Evolutionary conservation across 2,113 vertebrate species (phyloP), one percentile per base, ranked within the genome.

Genomic region (Cryptotis parvus): DNA sequence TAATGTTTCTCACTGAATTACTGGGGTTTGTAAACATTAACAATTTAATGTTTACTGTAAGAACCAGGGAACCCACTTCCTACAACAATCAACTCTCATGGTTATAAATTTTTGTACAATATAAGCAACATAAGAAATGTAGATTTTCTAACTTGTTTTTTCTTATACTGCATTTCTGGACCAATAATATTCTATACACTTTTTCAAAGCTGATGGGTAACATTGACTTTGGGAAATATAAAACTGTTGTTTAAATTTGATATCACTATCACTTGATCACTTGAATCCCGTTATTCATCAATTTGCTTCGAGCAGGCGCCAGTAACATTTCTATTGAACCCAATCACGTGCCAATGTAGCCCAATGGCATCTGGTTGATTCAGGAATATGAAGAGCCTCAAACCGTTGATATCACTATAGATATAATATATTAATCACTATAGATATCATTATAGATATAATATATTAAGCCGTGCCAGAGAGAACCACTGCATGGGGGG

Each of bases 41-140:
- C 95, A 43, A 65, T 94, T 96, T 96, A 97, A 94, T 96, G 94
- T 96, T 68, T 87, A 91, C 37, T 93, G 86, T 90, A 4, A 92
- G 72, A 94, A 94, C 95, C 95, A 88, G 70, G 37, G 95, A 89
- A 4, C 66, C 69, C 92, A 96, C 94, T 96, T 75, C 96, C 97
- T 98, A 92, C 86, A 98, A 97, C 93, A 61, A 81, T 63, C 96
- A 97, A 98, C 90, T 97, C 95, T 97, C 96, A 97, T 96, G 98
- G 97, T 98, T 98, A 97, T 97, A 98, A 98, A 98, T 98, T 98
- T 98, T 98, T 98, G 95, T 91, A 77, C 96, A 95, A 95, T 98
- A 97, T 95, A 98, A 97, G 97, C 97, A 98, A 98, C 97, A 95
- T 97, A 96, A 97, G 96, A 95, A 97, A 76, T 89, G 27, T 66